These are phyloP conservation scores for Clinocottus analis DNA, from an alignment of 2,113 vertebrate genomes.

Conservation along the genomic window DNA sequence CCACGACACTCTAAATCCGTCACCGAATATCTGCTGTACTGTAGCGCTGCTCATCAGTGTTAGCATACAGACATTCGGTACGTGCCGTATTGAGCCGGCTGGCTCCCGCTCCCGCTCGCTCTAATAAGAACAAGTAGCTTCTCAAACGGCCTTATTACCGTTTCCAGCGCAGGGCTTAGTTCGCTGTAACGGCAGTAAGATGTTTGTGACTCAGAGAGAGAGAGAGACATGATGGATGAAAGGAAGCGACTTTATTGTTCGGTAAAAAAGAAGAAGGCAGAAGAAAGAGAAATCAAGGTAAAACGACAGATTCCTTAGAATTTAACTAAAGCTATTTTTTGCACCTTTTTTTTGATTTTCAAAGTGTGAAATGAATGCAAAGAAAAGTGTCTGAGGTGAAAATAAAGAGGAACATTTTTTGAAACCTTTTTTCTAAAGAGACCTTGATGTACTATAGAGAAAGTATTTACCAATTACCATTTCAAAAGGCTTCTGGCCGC, in stretches of 20 bases:
- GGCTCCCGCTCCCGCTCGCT: not conserved
- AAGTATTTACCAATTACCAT: not conserved
- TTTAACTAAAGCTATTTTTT: not conserved
- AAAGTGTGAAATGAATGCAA: not conserved
- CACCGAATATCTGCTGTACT: slow-evolving; percentile 2
- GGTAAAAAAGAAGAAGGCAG: not conserved
- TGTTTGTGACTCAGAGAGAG: not conserved
- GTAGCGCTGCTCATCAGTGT: not conserved
- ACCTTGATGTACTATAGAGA: not conserved
- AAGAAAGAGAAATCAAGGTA: not conserved
- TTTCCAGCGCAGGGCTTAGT: not conserved
- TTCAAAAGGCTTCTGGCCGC: not conserved
- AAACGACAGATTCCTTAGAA: not conserved
- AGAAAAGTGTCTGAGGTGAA: not conserved
- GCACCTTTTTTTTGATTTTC: not conserved
- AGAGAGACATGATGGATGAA: not conserved
- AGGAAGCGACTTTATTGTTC: not conserved
- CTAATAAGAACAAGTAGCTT: slow-evolving; percentile 11
- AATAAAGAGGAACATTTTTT: not conserved
- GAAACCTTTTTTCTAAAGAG: not conserved
- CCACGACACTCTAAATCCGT: not conserved
- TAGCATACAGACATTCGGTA: not conserved
- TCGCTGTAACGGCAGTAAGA: not conserved
- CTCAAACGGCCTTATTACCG: not conserved
- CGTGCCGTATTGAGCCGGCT: not conserved